Conservation (phyloP, 2,113 vertebrate species). For the Aptenodytes forsteri region DNA sequence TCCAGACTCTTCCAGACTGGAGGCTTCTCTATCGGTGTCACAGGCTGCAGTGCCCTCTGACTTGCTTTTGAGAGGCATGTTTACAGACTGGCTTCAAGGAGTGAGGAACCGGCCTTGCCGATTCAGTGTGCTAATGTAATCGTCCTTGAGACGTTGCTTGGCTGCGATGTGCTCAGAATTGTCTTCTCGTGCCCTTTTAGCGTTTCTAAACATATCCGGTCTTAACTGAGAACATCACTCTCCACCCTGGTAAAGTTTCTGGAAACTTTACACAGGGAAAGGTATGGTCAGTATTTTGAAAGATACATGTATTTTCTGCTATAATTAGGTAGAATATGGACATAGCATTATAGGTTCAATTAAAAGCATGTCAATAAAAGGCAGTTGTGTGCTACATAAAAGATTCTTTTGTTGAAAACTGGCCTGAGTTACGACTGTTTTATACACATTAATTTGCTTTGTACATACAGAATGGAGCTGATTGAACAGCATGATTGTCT, state of each 20-base stretch:
- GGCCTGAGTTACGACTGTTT: conserved; percentile 65
- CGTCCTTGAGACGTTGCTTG: background rate
- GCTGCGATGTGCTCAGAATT: background rate
- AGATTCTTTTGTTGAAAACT: conserved; percentile 55
- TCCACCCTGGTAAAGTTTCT: background rate
- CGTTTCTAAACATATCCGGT: background rate
- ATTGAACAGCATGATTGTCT: conserved; percentile 61
- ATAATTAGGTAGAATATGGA: conserved; percentile 31
- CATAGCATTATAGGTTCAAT: conserved; percentile 28
- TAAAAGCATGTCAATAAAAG: conserved; percentile 56
- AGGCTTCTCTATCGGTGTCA: background rate
- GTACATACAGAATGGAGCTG: conserved; percentile 51
- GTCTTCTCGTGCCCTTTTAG: background rate
- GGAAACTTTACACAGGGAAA: background rate
- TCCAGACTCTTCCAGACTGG: background rate
- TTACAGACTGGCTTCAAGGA: background rate
- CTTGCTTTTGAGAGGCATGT: background rate
- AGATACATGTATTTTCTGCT: background rate
- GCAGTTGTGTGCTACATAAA: conserved; percentile 41
- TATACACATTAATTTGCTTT: conserved; percentile 71
- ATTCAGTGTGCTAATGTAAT: background rate
- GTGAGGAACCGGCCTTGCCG: background rate
- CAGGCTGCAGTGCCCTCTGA: background rate
- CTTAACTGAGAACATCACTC: background rate
- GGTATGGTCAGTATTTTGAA: background rate